Conservation (phyloP, 2,888 invertebrate genomes). For the Fragum sueziense region DNA sequence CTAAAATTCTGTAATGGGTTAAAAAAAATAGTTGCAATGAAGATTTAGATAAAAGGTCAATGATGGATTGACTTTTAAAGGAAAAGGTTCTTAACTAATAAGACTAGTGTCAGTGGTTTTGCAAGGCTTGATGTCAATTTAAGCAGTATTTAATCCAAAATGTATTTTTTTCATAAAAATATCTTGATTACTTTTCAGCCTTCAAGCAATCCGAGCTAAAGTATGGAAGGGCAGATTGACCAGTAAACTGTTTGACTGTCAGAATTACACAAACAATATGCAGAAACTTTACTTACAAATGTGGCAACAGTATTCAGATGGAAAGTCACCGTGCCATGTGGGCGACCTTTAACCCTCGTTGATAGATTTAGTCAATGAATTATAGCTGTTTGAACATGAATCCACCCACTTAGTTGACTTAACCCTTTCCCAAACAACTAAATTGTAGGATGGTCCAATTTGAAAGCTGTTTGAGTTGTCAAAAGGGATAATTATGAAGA, state of each 20-base stretch:
- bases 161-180: neutral
- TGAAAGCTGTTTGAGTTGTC: no score
- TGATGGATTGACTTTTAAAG: no score
- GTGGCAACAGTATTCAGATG: constrained; percentile 91
- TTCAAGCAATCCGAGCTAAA: constrained; percentile 94
- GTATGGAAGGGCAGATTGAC: constrained; percentile 95
- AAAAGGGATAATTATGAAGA: no score
- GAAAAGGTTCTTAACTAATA: no score
- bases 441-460: no score
- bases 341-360: neutral
- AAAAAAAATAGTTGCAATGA: no score
- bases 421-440: no score
- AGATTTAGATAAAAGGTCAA: no score
- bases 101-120: neutral
- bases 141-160: neutral
- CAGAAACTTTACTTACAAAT: constrained; percentile 92
- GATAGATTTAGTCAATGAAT: neutral
- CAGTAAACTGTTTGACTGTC: constrained; percentile 95
- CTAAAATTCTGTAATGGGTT: no score
- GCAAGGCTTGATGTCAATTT: neutral
- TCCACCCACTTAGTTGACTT: neutral
- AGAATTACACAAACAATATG: constrained; percentile 93
- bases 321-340: constrained; percentile 89
- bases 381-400: no score
- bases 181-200: constrained; percentile 84